A percentile compares a stretch with the other conserved stretches of the same genome.
Conservation (phyloP, 2,888 invertebrate genomes). For the Furcula furcula region DNA sequence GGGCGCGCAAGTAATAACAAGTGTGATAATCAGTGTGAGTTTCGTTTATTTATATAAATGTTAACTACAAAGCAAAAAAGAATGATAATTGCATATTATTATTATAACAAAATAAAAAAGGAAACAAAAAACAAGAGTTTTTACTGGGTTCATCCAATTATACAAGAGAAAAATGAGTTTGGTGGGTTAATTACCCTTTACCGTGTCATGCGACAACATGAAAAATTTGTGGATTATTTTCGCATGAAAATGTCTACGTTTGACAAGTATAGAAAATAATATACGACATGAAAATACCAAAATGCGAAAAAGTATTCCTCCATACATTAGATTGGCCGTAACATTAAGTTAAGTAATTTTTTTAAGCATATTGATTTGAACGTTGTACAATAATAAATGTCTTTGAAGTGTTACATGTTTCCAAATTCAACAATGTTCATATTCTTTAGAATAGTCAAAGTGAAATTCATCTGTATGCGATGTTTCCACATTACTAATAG, state of each 20-base stretch:
- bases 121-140: slow-evolving; percentile 5
- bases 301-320: slow-evolving; percentile 4
- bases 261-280: slow-evolving; percentile 4
- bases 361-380: slow-evolving; percentile 5
- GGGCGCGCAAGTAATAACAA: slow-evolving; percentile 3
- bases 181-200: slow-evolving; percentile 4
- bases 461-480: too few relatives aligned
- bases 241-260: slow-evolving; percentile 3
- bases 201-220: slow-evolving; percentile 3
- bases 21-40: neutral
- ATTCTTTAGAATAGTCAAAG: too few relatives aligned
- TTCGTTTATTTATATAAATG: slow-evolving; percentile 2
- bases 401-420: too few relatives aligned
- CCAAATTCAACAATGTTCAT: too few relatives aligned
- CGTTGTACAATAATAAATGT: slow-evolving; percentile 1
- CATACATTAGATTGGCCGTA: slow-evolving; percentile 3
- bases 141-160: slow-evolving; percentile 6
- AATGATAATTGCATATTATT: neutral
- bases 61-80: slow-evolving; percentile 3
- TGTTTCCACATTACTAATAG: neutral
- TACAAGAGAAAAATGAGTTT: slow-evolving; percentile 4
- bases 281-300: slow-evolving; percentile 2
- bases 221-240: slow-evolving; percentile 4
- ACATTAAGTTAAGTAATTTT: slow-evolving; percentile 4
- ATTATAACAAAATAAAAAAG: slow-evolving; percentile 3